phyloP scores from a whole-genome alignment of 2,888 invertebrate species.

The Koerneria pararmatus region DNA sequence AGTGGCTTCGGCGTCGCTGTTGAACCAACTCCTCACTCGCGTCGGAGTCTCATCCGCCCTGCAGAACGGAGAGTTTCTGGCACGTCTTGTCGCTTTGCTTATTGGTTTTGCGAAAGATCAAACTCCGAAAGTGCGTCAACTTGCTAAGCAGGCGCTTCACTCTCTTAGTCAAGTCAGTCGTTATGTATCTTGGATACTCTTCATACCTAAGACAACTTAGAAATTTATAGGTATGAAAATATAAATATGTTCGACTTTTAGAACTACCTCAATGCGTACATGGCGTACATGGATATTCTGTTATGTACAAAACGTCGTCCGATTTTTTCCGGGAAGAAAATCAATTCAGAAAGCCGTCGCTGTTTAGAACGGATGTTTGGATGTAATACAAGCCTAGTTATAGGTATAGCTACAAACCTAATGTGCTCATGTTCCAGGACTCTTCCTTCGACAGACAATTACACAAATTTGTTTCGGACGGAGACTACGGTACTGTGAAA shows the following conservation, averaged over 20 bases:
- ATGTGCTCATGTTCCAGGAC: conserved; percentile 28
- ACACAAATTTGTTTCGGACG: conserved; percentile 32
- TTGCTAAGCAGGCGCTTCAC: conserved; percentile 33
- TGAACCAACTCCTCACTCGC: conserved; percentile 33
- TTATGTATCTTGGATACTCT: not conserved
- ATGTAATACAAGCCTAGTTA: no score
- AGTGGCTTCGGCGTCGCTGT: conserved; percentile 61
- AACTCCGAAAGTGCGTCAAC: conserved; percentile 35
- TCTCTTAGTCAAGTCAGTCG: conserved; percentile 30
- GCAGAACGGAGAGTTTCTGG: conserved; percentile 20
- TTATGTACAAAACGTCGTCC: no score
- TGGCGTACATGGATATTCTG: no score
- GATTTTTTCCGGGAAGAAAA: no score
- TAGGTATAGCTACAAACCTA: no score
- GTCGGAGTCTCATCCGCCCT: conserved; percentile 20
- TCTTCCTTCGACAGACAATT: conserved; percentile 36
- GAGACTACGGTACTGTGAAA: conserved; percentile 30
- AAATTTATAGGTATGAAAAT: no score
- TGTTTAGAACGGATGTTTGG: no score
- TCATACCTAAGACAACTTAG: not conserved
- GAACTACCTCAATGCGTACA: no score
- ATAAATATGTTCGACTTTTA: no score
- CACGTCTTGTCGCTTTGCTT: conserved; percentile 8
- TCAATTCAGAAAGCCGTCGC: no score
- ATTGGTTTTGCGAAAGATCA: conserved; percentile 27